These are phyloP conservation scores for Atopsyche davidsoni DNA, from an alignment of 1,140 invertebrate genomes.

Conservation along the genomic window DNA sequence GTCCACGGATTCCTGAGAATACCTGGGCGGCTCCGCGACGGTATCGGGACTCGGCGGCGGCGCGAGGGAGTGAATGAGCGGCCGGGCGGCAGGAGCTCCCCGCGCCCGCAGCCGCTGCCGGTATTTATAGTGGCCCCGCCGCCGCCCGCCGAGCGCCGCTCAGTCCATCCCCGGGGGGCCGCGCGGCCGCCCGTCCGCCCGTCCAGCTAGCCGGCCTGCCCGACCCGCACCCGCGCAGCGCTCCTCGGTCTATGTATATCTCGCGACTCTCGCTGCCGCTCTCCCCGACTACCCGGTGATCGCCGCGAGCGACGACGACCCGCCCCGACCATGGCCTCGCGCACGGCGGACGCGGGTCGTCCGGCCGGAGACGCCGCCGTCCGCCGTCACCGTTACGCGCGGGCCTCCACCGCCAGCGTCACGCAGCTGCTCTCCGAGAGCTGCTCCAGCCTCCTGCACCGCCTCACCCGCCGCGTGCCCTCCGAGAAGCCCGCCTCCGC, in stretches of 20 bases:
- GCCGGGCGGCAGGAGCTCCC: slow-evolving; percentile 12
- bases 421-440: slow-evolving; percentile 77
- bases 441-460: slow-evolving; percentile 73
- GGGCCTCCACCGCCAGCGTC: slow-evolving; percentile 73
- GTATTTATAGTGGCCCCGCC: slow-evolving; percentile 38
- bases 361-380: slow-evolving; percentile 36
- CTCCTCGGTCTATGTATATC: too few relatives aligned
- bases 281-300: too few relatives aligned
- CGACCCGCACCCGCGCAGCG: slow-evolving; percentile 17
- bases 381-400: slow-evolving; percentile 60
- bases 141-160: slow-evolving; percentile 17
- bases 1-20: slow-evolving; percentile 6
- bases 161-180: slow-evolving; percentile 17
- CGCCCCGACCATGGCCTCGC: slow-evolving; percentile 25
- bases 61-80: slow-evolving; percentile 9
- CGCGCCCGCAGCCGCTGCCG: slow-evolving; percentile 14
- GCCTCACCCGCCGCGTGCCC: slow-evolving; percentile 68
- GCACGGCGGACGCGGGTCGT: slow-evolving; percentile 27
- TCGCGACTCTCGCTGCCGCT: slow-evolving; percentile 12
- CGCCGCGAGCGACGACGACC: slow-evolving; percentile 33
- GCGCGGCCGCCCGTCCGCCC: slow-evolving; percentile 22
- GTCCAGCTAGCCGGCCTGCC: background rate
- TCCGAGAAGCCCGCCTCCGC: slow-evolving; percentile 49
- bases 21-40: slow-evolving; percentile 14
- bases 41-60: too few relatives aligned